Evolutionary conservation across 2,888 invertebrate species (phyloP).

Genomic region (Neria commutata): DNA sequence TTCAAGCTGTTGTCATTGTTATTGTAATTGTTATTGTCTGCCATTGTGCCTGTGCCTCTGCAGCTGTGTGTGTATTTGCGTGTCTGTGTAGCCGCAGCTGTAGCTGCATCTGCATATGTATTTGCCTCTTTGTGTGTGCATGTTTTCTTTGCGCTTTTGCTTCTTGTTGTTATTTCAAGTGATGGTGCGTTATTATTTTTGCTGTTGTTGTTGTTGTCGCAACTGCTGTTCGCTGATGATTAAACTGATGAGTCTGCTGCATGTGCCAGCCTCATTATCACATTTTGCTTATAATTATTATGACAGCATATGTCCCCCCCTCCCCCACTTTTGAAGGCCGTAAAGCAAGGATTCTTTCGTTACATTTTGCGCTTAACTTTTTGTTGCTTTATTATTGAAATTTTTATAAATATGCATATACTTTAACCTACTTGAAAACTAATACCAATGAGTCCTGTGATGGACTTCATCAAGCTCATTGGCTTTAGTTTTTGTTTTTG

Average conservation of each 20-base stretch:
- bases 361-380: too few species aligned
- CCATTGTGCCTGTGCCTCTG: neutral
- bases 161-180: conserved; percentile 26
- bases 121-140: neutral
- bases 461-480: too few species aligned
- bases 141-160: too few species aligned
- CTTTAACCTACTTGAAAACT: too few species aligned
- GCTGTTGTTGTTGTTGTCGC: conserved; percentile 5
- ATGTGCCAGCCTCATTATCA: conserved; percentile 12
- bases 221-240: conserved; percentile 6
- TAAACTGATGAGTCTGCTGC: conserved; percentile 15
- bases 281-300: conserved; percentile 6
- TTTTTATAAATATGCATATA: too few species aligned
- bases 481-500: too few species aligned
- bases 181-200: conserved; percentile 17
- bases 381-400: too few species aligned
- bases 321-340: too few species aligned
- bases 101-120: neutral
- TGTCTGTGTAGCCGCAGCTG: neutral
- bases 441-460: too few species aligned
- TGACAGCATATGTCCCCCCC: conserved; percentile 9
- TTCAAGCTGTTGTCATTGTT: conserved; percentile 52
- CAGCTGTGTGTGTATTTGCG: neutral
- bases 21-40: conserved; percentile 42
- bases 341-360: too few species aligned